Base-by-base conservation (phyloP, 1,140 invertebrate species). In the Dolichoris vasculosae region DNA sequence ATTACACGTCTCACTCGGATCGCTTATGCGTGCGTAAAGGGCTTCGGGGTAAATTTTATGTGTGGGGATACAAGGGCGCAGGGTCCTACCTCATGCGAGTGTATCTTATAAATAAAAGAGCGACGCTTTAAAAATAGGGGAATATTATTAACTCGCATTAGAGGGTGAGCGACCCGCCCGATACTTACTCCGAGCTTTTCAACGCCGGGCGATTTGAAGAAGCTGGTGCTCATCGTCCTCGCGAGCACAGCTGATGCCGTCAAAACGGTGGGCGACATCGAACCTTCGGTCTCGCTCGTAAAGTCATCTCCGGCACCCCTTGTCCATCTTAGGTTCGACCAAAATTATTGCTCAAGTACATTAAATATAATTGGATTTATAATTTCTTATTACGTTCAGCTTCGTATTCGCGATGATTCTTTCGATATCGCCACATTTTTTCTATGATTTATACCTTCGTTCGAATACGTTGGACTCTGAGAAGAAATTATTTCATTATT, bases 141-240 rank as follows among this genome's bases (percentile, higher is more conserved):
- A 89, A 90, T 91, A 89, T 89, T 90, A 90, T 91, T 91, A 91
- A 91, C 90, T 91, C 88, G 86, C 89, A 90, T 91, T 90, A 91
- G 89, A 89, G 89, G 87, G 86, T 89, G 88, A 85, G 89, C 79
- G 38, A 83, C 86, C 79, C 79, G 30, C 35, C 64, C 48, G 59
- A 32, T 69, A n/a, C 46, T 20, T 35, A 30, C 59, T 30, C 30
- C 46, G 46, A 76, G 43, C 15, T 51, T 76, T 51, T 43, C n/a
- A 15, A 11, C 35, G 11, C 20, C 4, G 26, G 63, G 64, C 78
- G 64, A 80, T 75, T 71, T 51, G 43, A 43, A 78, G 83, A 51
- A 55, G 51, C 7, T 55, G 46, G 20, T 63, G 77, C 55, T 26
- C 4, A 46, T 17, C 55, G 30, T 26, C 4, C 38, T 73, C 40